Percentiles rank a stretch among this genome's conserved stretches.
Evolutionary conservation across 2,888 invertebrate genomes (phyloP).

Genomic region (Macrophya alboannulata): DNA sequence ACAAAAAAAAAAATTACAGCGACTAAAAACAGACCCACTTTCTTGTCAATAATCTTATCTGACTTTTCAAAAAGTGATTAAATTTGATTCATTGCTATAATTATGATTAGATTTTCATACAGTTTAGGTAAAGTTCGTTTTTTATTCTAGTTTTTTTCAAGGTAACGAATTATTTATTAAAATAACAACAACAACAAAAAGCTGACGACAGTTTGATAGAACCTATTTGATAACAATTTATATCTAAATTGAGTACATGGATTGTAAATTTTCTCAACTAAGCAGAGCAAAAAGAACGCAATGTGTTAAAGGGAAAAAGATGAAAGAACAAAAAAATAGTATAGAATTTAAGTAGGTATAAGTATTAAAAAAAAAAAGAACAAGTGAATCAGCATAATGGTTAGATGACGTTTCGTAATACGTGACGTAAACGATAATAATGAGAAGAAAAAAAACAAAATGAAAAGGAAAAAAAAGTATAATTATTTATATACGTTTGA

Average conservation of each 20-base stretch:
- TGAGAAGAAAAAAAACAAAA: background rate
- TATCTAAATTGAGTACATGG: background rate
- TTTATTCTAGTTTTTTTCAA: background rate
- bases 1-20: background rate
- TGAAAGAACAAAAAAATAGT: background rate
- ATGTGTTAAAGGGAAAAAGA: background rate
- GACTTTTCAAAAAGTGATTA: background rate
- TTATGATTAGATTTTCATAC: constrained; percentile 39
- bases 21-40: background rate
- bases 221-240: background rate
- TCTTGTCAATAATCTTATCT: constrained; percentile 6
- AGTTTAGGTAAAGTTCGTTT: background rate
- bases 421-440: constrained; percentile 17
- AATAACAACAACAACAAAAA: background rate
- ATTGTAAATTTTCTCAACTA: background rate
- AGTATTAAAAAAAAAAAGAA: constrained; percentile 57
- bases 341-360: constrained; percentile 26
- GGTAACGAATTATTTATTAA: background rate
- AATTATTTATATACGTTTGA: background rate
- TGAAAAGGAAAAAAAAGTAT: background rate
- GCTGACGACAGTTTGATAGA: background rate
- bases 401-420: constrained; percentile 43
- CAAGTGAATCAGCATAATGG: constrained; percentile 18
- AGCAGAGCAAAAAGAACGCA: background rate
- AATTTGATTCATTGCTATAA: constrained; percentile 19